These are phyloP conservation scores for Amblyopsis rosae DNA, from an alignment of 2,113 vertebrate species.

Conservation along the genomic window DNA sequence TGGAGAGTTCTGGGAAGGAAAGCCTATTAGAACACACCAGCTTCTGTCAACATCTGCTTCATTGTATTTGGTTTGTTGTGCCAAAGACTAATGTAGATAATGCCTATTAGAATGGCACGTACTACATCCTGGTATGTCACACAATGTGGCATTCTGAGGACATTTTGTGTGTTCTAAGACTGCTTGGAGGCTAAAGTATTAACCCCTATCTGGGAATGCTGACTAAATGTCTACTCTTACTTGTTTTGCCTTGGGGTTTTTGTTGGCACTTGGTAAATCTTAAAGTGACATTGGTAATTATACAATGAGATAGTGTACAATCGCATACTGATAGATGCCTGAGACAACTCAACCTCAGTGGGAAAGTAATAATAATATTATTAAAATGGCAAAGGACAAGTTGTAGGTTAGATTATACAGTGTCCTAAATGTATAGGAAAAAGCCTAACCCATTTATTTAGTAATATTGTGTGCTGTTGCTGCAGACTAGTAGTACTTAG, in stretches of 20 bases:
- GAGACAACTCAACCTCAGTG: constrained; percentile 9
- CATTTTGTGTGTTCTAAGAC: constrained; percentile 13
- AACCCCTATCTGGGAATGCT: constrained; percentile 47
- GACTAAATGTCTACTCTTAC: constrained; percentile 29
- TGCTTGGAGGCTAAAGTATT: constrained; percentile 2
- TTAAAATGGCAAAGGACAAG: not conserved
- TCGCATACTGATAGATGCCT: not conserved
- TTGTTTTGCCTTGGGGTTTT: constrained; percentile 12
- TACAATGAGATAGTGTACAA: constrained; percentile 13
- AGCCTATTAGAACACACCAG: constrained; percentile 17
- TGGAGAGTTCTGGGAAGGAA: constrained; percentile 20
- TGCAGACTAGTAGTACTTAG: too few relatives aligned
- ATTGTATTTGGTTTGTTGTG: not conserved
- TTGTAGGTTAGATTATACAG: too few relatives aligned
- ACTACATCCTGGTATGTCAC: constrained; percentile 20
- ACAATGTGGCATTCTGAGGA: constrained; percentile 36
- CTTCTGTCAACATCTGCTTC: not conserved
- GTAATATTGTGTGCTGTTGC: too few relatives aligned
- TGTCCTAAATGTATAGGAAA: too few relatives aligned
- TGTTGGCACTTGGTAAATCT: constrained; percentile 7
- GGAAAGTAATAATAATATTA: not conserved
- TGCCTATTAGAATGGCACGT: constrained; percentile 20
- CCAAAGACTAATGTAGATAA: not conserved
- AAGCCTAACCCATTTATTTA: too few relatives aligned
- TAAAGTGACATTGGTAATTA: constrained; percentile 1